A percentile compares a stretch with the other conserved stretches of the same genome.
phyloP scores from a whole-genome alignment of 1,140 invertebrate species.

The Leguminivora glycinivorella region DNA sequence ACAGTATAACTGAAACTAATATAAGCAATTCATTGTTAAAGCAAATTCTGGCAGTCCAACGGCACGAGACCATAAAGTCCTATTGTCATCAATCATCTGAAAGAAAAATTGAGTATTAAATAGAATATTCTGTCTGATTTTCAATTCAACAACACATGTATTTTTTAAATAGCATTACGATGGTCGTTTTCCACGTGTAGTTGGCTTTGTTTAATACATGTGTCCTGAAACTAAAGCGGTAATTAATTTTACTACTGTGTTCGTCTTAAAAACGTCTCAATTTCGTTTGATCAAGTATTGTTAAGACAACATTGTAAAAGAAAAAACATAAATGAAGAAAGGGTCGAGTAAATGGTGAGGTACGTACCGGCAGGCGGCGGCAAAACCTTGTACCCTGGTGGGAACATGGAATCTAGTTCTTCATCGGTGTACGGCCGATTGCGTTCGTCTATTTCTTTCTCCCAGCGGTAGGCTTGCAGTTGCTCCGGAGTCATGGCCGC shows the following conservation, averaged over 20 bases:
- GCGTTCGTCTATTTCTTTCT: conserved; percentile 98
- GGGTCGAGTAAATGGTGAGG: conserved; percentile 36
- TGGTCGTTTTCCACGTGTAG: conserved; percentile 44
- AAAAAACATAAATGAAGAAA: conserved; percentile 35
- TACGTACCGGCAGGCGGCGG: conserved; percentile 92
- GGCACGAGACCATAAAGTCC: conserved; percentile 63
- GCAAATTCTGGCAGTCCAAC: conserved; percentile 58
- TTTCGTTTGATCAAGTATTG: conserved; percentile 34
- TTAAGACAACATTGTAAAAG: conserved; percentile 37
- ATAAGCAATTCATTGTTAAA: conserved; percentile 50
- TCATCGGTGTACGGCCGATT: conserved; percentile 98
- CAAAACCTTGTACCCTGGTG: conserved; percentile 98
- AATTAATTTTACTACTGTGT: conserved; percentile 65
- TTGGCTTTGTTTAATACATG: conserved; percentile 65
- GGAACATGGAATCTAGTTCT: conserved; percentile 98
- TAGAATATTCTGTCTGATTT: conserved; percentile 44
- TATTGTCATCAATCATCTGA: conserved; percentile 75
- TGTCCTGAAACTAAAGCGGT: conserved; percentile 75
- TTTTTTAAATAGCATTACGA: conserved; percentile 44
- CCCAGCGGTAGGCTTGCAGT: conserved; percentile 98
- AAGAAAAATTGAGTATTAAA: conserved; percentile 74
- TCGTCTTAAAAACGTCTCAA: conserved; percentile 34
- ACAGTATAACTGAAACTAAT: conserved; percentile 27
- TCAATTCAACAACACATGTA: conserved; percentile 64
- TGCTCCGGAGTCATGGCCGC: conserved; percentile 99